Conservation (phyloP, 2,797 vertebrate species). For the Holocentrus rufus region DNA sequence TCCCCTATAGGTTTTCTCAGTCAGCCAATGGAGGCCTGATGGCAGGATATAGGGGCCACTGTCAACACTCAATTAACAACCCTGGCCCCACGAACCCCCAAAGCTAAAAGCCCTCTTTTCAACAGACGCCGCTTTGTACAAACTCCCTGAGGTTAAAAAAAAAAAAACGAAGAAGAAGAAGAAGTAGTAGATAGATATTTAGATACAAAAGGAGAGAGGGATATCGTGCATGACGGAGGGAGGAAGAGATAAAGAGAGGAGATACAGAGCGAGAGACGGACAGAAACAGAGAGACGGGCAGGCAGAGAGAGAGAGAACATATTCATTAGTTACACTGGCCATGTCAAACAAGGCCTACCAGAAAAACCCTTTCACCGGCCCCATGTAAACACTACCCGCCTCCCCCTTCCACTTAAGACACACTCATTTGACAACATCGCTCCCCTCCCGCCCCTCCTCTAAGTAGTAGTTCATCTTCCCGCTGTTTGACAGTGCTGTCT, state of each 20-base stretch:
- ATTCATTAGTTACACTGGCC: conserved; percentile 75
- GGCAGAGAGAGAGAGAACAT: conserved; percentile 37
- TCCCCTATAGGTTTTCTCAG: conserved; percentile 52
- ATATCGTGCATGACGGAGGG: conserved; percentile 42
- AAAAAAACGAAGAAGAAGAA: conserved; percentile 17
- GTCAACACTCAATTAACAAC: conserved; percentile 77
- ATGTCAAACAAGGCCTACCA: conserved; percentile 78
- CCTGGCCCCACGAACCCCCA: conserved; percentile 43
- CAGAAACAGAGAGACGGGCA: conserved; percentile 27
- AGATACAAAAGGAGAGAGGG: conserved; percentile 26
- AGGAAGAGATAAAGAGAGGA: conserved; percentile 48
- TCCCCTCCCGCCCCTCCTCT: conserved; percentile 39
- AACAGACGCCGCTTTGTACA: conserved; percentile 65
- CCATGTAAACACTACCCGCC: conserved; percentile 74
- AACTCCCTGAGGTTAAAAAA: conserved; percentile 27
- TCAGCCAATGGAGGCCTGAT: conserved; percentile 42
- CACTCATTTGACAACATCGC: conserved; percentile 69
- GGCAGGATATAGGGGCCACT: conserved; percentile 73
- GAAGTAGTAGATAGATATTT: conserved; percentile 32
- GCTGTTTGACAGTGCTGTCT: conserved; percentile 75
- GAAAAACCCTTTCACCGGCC: conserved; percentile 72
- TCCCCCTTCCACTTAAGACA: conserved; percentile 70
- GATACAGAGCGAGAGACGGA: conserved; percentile 44
- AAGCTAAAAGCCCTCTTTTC: conserved; percentile 58
- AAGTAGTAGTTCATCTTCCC: conserved; percentile 70